Percentiles rank a stretch among this genome's conserved stretches.
Evolutionary conservation across 1,140 invertebrate genomes (phyloP).

Genomic region (Psix sp.): DNA sequence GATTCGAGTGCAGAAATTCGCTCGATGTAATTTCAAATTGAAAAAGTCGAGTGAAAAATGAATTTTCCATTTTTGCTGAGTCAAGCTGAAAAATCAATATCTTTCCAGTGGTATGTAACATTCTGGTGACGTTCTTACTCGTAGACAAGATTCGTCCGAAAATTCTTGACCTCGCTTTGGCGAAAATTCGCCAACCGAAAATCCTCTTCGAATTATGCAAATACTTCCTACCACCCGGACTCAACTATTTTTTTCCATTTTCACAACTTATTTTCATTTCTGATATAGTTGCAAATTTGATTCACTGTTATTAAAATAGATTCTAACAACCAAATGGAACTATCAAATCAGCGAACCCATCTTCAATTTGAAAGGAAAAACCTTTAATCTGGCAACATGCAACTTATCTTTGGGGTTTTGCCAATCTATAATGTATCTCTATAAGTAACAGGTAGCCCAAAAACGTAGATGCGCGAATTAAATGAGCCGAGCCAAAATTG

Average conservation of each 20-base stretch:
- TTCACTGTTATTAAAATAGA: slow-evolving; percentile 20
- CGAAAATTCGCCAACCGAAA: no score
- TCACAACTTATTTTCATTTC: no score
- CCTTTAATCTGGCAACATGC: slow-evolving; percentile 32
- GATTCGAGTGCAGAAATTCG: no score
- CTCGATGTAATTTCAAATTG: not conserved
- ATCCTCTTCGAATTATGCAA: no score
- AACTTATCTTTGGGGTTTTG: slow-evolving; percentile 36
- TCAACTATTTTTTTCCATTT: no score
- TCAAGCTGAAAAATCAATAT: not conserved
- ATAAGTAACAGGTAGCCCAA: slow-evolving; percentile 44
- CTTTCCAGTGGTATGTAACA: not conserved
- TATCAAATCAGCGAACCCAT: slow-evolving; percentile 35
- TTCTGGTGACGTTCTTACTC: not conserved
- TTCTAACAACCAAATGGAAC: slow-evolving; percentile 11
- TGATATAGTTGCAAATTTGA: no score
- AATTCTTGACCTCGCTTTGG: not conserved
- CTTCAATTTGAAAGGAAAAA: slow-evolving; percentile 39
- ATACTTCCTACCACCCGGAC: no score
- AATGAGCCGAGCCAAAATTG: slow-evolving; percentile 21
- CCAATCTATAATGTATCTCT: slow-evolving; percentile 37
- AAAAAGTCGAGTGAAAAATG: not conserved
- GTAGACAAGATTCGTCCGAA: not conserved
- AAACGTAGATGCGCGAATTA: slow-evolving; percentile 35
- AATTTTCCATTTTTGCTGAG: not conserved